phyloP scores from a whole-genome alignment of 2,113 vertebrate species.

The Lasiurus borealis region DNA sequence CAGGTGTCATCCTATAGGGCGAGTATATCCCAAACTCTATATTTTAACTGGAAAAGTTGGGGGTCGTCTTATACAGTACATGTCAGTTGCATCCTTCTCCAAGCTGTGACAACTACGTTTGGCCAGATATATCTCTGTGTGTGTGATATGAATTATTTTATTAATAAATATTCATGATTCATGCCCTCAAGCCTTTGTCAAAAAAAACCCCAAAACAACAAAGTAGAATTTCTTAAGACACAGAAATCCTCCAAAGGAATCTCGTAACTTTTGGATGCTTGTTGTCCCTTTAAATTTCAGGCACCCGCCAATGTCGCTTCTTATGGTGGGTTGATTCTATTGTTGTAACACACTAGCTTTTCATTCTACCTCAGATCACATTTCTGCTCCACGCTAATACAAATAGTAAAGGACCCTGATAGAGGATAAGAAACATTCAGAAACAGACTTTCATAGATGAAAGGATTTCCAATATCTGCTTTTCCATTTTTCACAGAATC shows the following conservation, averaged over 20 bases:
- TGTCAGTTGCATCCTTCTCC: not conserved
- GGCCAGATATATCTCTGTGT: not conserved
- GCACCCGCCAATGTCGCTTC: not conserved
- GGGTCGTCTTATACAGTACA: not conserved
- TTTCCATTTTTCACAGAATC: not conserved
- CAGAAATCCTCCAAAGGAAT: not conserved
- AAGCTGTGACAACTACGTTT: not conserved
- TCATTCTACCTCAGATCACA: not conserved
- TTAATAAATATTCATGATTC: not conserved
- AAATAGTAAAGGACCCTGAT: not conserved
- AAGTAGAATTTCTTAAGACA: not conserved
- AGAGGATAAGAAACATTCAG: not conserved
- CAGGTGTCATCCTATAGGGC: too few species aligned
- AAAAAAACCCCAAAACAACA: too few species aligned
- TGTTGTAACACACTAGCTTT: not conserved
- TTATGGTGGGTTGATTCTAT: not conserved
- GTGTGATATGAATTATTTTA: not conserved
- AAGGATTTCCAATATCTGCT: not conserved
- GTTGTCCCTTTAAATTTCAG: not conserved
- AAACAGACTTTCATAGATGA: not conserved
- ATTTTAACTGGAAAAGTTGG: too few species aligned
- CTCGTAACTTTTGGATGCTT: not conserved
- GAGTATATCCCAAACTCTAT: too few species aligned
- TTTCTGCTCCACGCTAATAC: not conserved
- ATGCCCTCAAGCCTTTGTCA: not conserved